Evolutionary conservation across 2,888 invertebrate species (phyloP), one percentile per base, ranked within the genome.

Genomic region (Heteromyza rotundicornis): DNA sequence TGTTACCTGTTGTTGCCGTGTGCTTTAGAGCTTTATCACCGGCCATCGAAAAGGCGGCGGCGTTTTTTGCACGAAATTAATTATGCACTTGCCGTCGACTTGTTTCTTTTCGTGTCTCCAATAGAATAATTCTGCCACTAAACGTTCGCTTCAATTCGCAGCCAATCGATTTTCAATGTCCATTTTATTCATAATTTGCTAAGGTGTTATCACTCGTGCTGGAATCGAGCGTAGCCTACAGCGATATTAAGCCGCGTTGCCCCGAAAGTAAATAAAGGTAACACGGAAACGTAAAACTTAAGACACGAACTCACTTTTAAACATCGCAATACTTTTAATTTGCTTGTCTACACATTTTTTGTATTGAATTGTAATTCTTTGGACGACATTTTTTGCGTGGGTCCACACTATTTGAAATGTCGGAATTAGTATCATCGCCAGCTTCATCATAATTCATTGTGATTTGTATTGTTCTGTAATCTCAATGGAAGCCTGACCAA

Each of bases 271-370:
- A 5, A 12, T 12, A 12, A 8, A 32, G 32, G 12, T 5, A 52
- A 55, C 51, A 51, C 67, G 65, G 66, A 70, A 71, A 72, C 70
- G 66, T 75, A 75, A 69, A 75, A 75, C 72, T 74, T 61, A 69
- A 68, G 74, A 59, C 70, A 74, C 74, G 68, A 76, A 75, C 75
- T 63, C 62, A 61, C 16, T 7, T 63, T 16, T 65, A 22, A 14
- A 24, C n/a, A n/a, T n/a, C n/a, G n/a, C n/a, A n/a, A n/a, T n/a
- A n/a, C n/a, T 59, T 36, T 54, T 51, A 24, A 19, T 59, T 14
- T 59, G 32, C 44, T 14, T 64, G 59, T 63, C 53, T 1, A 20
- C 51, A 14, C 44, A 32, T 19, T 24, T 40, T 19, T 52, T 50
- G 53, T 17, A 59, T 51, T 27, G 20, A 40, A 52, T 22, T 52